phyloP scores from a whole-genome alignment of 1,140 invertebrate genomes.

The Belonocnema kinseyi region DNA sequence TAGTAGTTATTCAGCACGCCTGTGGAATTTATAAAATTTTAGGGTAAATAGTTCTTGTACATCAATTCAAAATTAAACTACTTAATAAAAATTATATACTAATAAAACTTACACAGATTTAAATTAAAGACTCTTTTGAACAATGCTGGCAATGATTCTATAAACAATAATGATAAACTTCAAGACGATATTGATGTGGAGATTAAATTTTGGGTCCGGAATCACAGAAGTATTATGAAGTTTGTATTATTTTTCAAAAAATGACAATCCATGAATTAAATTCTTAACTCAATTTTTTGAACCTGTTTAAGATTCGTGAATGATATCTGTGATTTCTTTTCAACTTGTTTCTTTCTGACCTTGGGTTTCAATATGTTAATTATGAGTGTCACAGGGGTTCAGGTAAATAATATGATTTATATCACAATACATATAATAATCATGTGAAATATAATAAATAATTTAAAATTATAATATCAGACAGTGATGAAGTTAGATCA shows the following conservation, averaged over 20 bases:
- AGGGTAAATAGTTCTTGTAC: not conserved
- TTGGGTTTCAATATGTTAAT: slow-evolving; percentile 8
- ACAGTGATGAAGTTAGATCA: slow-evolving; percentile 3
- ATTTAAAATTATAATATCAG: not conserved
- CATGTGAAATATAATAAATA: not conserved
- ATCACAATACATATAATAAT: too few species aligned
- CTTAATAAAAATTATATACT: not conserved
- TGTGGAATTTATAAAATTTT: not conserved
- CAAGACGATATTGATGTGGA: not conserved
- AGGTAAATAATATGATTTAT: not conserved
- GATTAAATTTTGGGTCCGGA: not conserved
- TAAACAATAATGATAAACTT: not conserved
- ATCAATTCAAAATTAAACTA: not conserved
- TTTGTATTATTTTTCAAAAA: not conserved
- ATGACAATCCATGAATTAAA: not conserved
- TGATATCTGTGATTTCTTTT: not conserved
- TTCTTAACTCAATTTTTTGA: not conserved
- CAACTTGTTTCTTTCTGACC: not conserved
- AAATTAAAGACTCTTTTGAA: not conserved
- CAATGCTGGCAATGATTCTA: not conserved
- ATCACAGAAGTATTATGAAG: not conserved
- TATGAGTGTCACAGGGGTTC: not conserved
- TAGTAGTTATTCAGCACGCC: not conserved
- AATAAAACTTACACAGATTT: not conserved
- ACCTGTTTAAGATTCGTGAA: not conserved